phyloP scores from a whole-genome alignment of 2,797 vertebrate species.

The Pangasius krempfi region DNA sequence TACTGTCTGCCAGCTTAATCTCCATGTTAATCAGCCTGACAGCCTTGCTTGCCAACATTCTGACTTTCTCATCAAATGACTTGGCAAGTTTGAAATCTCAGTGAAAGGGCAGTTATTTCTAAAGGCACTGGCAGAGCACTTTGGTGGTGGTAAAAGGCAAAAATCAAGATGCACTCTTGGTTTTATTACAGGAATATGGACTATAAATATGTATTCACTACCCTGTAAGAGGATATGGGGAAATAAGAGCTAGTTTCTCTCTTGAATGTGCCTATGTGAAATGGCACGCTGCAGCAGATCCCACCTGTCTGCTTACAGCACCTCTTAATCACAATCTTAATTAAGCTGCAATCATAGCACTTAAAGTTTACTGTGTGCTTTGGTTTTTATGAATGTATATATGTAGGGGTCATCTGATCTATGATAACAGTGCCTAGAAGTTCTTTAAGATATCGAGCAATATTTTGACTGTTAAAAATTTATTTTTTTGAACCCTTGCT shows the following conservation, averaged over 20 bases:
- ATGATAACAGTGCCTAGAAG: not conserved
- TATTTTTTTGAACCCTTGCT: not conserved
- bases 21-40: slow-evolving; percentile 23
- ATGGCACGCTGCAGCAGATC: slow-evolving; percentile 27
- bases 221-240: not conserved
- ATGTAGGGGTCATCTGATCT: not conserved
- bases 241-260: slow-evolving; percentile 9
- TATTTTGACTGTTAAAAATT: not conserved
- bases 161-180: slow-evolving; percentile 15
- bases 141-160: not conserved
- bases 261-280: not conserved
- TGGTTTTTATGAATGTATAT: not conserved
- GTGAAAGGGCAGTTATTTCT: slow-evolving; percentile 18
- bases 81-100: slow-evolving; percentile 17
- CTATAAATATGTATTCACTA: not conserved
- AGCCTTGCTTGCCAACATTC: slow-evolving; percentile 19
- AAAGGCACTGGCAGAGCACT: not conserved
- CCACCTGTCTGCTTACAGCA: not conserved
- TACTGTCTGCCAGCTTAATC: slow-evolving; percentile 6
- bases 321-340: not conserved
- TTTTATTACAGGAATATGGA: not conserved
- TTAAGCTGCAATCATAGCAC: slow-evolving; percentile 15
- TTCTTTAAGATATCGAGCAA: not conserved
- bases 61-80: slow-evolving; percentile 13
- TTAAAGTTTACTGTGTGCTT: slow-evolving; percentile 8